Evolutionary conservation across 2,113 vertebrate species (phyloP).

Genomic region (Azemiops feae): DNA sequence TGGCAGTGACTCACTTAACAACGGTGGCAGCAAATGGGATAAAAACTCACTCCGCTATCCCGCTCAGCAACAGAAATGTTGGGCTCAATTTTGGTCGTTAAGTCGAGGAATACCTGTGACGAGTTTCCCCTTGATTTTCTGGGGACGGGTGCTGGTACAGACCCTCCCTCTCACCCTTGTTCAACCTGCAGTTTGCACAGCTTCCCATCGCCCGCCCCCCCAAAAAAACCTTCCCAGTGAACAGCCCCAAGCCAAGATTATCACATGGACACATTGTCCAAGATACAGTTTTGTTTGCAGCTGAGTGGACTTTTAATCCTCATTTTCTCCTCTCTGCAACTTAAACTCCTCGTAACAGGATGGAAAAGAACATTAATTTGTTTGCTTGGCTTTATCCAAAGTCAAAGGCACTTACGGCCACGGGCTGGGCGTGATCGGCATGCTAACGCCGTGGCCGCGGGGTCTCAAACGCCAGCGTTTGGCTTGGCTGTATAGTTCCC

Average conservation of each 20-base stretch:
- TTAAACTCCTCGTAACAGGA: constrained; percentile 64
- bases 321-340: constrained; percentile 60
- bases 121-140: background rate
- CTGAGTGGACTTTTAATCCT: constrained; percentile 61
- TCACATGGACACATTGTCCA: background rate
- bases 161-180: background rate
- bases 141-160: fast-evolving
- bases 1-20: background rate
- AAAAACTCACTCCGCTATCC: background rate
- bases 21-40: background rate
- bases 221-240: background rate
- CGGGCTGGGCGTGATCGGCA: constrained; percentile 42
- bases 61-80: background rate
- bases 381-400: constrained; percentile 69
- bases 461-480: background rate
- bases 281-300: background rate
- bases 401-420: constrained; percentile 65
- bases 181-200: fast-evolving
- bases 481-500: too few relatives aligned
- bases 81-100: too few relatives aligned
- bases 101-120: background rate
- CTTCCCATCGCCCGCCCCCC: too few relatives aligned
- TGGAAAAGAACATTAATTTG: constrained; percentile 71
- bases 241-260: background rate
- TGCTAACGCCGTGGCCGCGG: constrained; percentile 34